Evolutionary conservation across 1,140 invertebrate genomes (phyloP).

Genomic region (Drosophila paulistorum): DNA sequence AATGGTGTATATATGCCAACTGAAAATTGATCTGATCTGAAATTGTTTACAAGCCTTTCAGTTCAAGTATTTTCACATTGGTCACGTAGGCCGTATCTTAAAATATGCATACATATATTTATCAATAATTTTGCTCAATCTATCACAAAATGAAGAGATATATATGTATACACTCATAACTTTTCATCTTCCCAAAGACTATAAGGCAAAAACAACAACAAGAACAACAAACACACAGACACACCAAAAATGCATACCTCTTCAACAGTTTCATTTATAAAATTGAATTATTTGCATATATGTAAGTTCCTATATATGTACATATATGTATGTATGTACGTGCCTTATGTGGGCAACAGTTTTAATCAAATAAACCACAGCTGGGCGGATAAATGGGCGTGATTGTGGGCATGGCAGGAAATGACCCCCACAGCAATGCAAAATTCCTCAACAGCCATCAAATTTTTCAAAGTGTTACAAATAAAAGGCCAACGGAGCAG

Average conservation of each 20-base stretch:
- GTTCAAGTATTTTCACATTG: no score
- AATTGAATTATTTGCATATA: slow-evolving; percentile 38
- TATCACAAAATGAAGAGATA: slow-evolving; percentile 1
- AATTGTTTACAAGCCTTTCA: no score
- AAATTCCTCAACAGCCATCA: slow-evolving; percentile 7
- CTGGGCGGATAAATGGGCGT: slow-evolving; percentile 10
- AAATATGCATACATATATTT: no score
- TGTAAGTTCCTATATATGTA: not conserved
- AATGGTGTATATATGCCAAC: no score
- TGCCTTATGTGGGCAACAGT: slow-evolving; percentile 17
- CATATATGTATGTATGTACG: not conserved
- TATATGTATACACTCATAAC: not conserved
- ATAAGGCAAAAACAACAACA: not conserved
- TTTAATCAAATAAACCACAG: slow-evolving; percentile 35
- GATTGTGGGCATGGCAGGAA: not conserved
- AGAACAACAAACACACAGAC: not conserved
- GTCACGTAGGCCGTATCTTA: no score
- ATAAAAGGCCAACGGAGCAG: not conserved
- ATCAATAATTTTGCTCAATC: not conserved
- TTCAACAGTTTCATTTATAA: slow-evolving; percentile 32
- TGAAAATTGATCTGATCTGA: no score
- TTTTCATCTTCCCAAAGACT: not conserved
- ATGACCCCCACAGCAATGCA: not conserved
- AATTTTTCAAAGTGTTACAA: slow-evolving; percentile 9
- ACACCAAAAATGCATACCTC: not conserved